Base-by-base conservation (phyloP, 2,888 invertebrate genomes). In the Mantis religiosa region DNA sequence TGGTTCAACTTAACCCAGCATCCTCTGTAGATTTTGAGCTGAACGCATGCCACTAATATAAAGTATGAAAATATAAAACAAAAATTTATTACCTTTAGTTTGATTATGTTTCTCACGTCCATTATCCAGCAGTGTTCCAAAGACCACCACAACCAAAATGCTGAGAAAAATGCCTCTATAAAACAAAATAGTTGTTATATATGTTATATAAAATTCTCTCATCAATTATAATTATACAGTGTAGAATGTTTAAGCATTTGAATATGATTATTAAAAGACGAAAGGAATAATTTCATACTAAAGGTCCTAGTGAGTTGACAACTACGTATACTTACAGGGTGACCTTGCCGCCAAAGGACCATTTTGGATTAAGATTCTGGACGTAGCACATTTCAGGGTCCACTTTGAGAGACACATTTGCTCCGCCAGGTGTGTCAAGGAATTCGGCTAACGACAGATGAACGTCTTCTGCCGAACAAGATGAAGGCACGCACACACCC, bases 401-500 rank as follows among this genome's bases (percentile, higher is more conserved):
- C 8, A 89, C 90, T 25, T 88, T 87, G 28, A 90, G 89, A 12
- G 82, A 41, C 28, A 90, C 84, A 12, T 85, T 20, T 89, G 82
- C 25, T 84, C 87, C 71, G 85, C 81, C 54, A 28, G 82, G n/a
- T 82, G 89, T 30, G 54, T 47, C 41, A 15, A 89, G 83, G 83
- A 82, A 28, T 28, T 82, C 83, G n/a, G 3, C 28, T 41, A 89
- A 47, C 81, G 83, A 84, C 12, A 34, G 93, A 91, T 94, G 94
- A 81, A 95, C 92, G 91, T 95, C 95, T 83, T 92, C 92, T 89
- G 94, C 93, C 91, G 93, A 94, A 92, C 95, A 95, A 0, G 94
- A 94, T 88, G 94, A 93, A 2, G 95, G 95, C 34, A 95, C 93
- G 91, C 95, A 95, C 84, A 95, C 93, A 0, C 95, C 95, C 95